These are phyloP conservation scores for Lagodon rhomboides DNA, from an alignment of 2,797 vertebrate species.

Conservation along the genomic window DNA sequence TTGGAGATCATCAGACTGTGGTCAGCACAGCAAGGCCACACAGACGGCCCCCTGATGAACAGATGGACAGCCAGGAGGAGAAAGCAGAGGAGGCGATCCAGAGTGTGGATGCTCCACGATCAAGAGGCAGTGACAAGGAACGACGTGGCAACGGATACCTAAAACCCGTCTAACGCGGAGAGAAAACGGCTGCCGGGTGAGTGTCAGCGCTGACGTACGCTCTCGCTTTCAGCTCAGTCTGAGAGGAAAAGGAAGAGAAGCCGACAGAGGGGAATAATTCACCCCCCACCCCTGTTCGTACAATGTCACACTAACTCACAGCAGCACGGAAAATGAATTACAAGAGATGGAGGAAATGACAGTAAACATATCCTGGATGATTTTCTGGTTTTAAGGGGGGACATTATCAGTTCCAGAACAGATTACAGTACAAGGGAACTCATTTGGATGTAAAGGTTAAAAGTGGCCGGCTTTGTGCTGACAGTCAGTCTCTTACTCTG, in stretches of 20 bases:
- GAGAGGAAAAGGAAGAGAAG: constrained; percentile 48
- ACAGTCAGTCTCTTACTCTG: constrained; percentile 47
- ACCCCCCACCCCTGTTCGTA: constrained; percentile 39
- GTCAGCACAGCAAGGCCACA: constrained; percentile 61
- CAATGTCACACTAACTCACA: constrained; percentile 71
- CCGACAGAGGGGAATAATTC: constrained; percentile 49
- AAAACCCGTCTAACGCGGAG: constrained; percentile 41
- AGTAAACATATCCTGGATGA: constrained; percentile 72
- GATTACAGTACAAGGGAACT: constrained; percentile 54
- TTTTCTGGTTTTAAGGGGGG: constrained; percentile 58
- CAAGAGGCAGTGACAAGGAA: constrained; percentile 61
- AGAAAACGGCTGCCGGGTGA: constrained; percentile 27
- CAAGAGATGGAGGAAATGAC: constrained; percentile 62
- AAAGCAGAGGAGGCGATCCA: constrained; percentile 59
- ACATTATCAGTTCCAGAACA: constrained; percentile 55
- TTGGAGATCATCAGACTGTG: constrained; percentile 63
- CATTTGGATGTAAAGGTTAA: constrained; percentile 67
- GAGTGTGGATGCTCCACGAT: constrained; percentile 55
- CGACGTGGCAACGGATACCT: constrained; percentile 49
- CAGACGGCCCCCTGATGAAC: constrained; percentile 58
- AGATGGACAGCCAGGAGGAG: constrained; percentile 71
- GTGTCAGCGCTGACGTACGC: constrained; percentile 44
- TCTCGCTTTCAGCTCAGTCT: constrained; percentile 39
- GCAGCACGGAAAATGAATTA: constrained; percentile 66
- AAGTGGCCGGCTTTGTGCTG: constrained; percentile 56